These are phyloP conservation scores for Hoplodrina ambigua DNA, from an alignment of 2,888 invertebrate species.

Conservation along the genomic window DNA sequence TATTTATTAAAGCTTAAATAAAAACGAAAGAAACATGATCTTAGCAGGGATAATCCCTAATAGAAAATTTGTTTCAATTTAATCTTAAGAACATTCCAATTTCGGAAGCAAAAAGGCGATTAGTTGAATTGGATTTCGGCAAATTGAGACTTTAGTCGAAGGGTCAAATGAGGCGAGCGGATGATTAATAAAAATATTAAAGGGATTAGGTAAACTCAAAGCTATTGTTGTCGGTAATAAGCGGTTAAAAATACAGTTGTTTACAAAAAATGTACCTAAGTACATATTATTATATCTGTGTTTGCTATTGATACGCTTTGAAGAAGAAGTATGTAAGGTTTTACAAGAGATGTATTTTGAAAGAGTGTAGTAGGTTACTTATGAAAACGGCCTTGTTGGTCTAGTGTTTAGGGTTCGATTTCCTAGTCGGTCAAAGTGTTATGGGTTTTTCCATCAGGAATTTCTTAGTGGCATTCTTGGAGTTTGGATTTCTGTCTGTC, in stretches of 20 bases:
- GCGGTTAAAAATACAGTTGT: neutral
- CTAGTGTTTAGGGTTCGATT: no score
- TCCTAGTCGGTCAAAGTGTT: no score
- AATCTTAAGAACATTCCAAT: slow-evolving; percentile 16
- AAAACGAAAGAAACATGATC: neutral
- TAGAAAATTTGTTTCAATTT: slow-evolving; percentile 30
- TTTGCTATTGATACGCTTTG: no score
- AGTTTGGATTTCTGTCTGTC: no score
- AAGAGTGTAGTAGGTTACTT: no score
- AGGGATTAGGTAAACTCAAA: neutral
- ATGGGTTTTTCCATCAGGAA: no score
- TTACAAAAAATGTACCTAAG: no score
- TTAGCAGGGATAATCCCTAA: neutral
- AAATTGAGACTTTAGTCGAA: slow-evolving; percentile 42
- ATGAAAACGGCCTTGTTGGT: no score
- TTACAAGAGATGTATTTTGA: no score
- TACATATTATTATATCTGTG: no score
- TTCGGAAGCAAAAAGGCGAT: slow-evolving; percentile 32
- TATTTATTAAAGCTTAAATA: neutral
- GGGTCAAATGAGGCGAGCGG: slow-evolving; percentile 31
- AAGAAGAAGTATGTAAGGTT: no score
- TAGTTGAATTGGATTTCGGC: slow-evolving; percentile 42
- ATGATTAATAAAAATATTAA: slow-evolving; percentile 34
- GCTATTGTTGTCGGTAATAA: neutral
- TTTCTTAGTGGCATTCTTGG: no score